Percentiles rank a stretch among this genome's conserved stretches.
phyloP scores from a whole-genome alignment of 2,888 invertebrate genomes.

The Napeogenes inachia region DNA sequence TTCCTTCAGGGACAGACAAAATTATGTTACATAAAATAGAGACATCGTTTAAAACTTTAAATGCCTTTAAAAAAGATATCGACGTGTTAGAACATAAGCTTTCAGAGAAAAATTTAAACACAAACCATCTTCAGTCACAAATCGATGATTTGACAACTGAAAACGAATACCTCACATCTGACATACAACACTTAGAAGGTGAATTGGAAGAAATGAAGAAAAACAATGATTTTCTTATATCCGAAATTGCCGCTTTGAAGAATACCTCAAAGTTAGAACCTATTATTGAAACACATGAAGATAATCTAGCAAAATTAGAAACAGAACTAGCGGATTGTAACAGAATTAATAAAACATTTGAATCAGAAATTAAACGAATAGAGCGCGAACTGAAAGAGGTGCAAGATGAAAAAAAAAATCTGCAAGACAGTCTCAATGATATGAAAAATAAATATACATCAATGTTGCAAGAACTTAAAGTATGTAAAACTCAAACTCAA shows the following conservation, averaged over 20 bases:
- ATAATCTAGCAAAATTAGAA: slow-evolving; percentile 80
- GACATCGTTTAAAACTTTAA: slow-evolving; percentile 73
- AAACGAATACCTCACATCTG: slow-evolving; percentile 69
- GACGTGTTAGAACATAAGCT: slow-evolving; percentile 76
- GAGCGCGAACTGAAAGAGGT: slow-evolving; percentile 74
- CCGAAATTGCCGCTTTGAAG: slow-evolving; percentile 80
- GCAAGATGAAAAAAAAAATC: slow-evolving; percentile 58
- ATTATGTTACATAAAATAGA: slow-evolving; percentile 68
- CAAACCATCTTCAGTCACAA: slow-evolving; percentile 71
- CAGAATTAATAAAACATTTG: slow-evolving; percentile 77
- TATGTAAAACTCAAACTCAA: slow-evolving; percentile 65
- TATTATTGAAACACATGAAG: slow-evolving; percentile 84
- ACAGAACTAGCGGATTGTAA: slow-evolving; percentile 80
- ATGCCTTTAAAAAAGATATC: slow-evolving; percentile 78
- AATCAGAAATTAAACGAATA: slow-evolving; percentile 77
- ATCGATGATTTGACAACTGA: slow-evolving; percentile 75
- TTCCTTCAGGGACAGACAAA: slow-evolving; percentile 59
- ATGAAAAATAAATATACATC: slow-evolving; percentile 74
- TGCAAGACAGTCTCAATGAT: slow-evolving; percentile 72
- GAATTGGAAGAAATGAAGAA: slow-evolving; percentile 81
- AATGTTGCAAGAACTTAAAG: slow-evolving; percentile 64
- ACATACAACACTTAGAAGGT: slow-evolving; percentile 76
- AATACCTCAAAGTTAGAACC: slow-evolving; percentile 82
- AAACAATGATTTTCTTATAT: slow-evolving; percentile 83
- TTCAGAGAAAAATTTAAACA: slow-evolving; percentile 75